Evolutionary conservation across 1,140 invertebrate genomes (phyloP).

Genomic region (Mactra quadrangularis): DNA sequence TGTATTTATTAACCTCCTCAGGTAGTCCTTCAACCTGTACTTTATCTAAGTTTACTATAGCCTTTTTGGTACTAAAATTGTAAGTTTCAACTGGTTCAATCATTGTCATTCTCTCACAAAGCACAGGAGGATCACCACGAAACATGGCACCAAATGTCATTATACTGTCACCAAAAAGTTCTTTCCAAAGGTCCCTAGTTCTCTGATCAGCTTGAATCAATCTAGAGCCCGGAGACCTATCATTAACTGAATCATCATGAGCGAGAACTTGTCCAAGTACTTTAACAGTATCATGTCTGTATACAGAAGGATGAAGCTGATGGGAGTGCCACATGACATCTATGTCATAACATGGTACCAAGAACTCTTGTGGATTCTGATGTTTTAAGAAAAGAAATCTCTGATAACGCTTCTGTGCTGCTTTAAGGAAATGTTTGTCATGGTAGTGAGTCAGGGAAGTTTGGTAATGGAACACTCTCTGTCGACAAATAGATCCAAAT

Average conservation of each 20-base stretch:
- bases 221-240: constrained; percentile 82
- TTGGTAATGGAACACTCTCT: constrained; percentile 83
- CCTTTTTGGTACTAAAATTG: constrained; percentile 71
- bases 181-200: constrained; percentile 76
- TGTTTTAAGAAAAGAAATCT: constrained; percentile 84
- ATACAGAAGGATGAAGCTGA: constrained; percentile 83
- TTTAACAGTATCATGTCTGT: constrained; percentile 81
- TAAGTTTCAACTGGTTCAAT: constrained; percentile 66
- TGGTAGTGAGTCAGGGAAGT: constrained; percentile 85
- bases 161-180: constrained; percentile 76
- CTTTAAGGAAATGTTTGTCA: constrained; percentile 82
- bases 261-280: constrained; percentile 83
- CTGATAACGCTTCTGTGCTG: constrained; percentile 83
- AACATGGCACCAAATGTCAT: constrained; percentile 80
- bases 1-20: constrained; percentile 70
- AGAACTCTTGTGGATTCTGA: constrained; percentile 82
- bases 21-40: constrained; percentile 73
- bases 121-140: constrained; percentile 77
- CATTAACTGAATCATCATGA: constrained; percentile 84
- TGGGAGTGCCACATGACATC: constrained; percentile 85
- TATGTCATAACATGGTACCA: constrained; percentile 85
- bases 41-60: constrained; percentile 68
- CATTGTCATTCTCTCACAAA: constrained; percentile 69
- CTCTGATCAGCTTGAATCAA: constrained; percentile 74
- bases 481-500: constrained; percentile 80